phyloP scores from a whole-genome alignment of 1,140 invertebrate genomes.

The Micrasema longulum region DNA sequence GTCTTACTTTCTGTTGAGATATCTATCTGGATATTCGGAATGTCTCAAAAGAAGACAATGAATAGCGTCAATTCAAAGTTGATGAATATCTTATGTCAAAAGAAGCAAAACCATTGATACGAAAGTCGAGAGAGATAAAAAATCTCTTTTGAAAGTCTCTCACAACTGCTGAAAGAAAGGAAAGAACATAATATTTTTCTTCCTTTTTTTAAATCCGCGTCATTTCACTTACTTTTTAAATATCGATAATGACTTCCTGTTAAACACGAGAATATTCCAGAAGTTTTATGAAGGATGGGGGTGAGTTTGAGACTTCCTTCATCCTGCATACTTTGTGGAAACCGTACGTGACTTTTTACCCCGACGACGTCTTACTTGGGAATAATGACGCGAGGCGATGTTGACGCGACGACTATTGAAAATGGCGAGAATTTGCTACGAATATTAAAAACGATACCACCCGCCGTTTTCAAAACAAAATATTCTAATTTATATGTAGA shows the following conservation, averaged over 20 bases:
- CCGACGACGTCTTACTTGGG: constrained; percentile 10
- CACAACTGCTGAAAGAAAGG: too few relatives aligned
- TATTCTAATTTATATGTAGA: too few relatives aligned
- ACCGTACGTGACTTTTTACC: constrained; percentile 11
- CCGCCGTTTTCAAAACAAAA: too few relatives aligned
- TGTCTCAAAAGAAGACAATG: too few relatives aligned
- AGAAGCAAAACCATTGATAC: too few relatives aligned
- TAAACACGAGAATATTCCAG: constrained; percentile 9
- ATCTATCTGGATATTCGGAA: too few relatives aligned
- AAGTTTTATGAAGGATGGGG: background rate
- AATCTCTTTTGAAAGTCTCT: too few relatives aligned
- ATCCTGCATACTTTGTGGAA: background rate
- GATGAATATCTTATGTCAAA: too few relatives aligned
- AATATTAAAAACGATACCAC: constrained; percentile 38
- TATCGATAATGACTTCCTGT: constrained; percentile 22
- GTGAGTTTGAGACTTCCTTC: background rate
- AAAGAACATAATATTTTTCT: too few relatives aligned
- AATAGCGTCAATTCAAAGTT: too few relatives aligned
- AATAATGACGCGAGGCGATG: constrained; percentile 13
- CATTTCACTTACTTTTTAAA: constrained; percentile 6
- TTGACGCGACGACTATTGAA: constrained; percentile 18
- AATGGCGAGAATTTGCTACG: constrained; percentile 1
- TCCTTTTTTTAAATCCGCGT: background rate
- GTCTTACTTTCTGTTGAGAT: too few relatives aligned
- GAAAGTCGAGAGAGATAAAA: too few relatives aligned